Evolutionary conservation across 1,140 invertebrate genomes (phyloP).

Genomic region (Saccostrea echinata): DNA sequence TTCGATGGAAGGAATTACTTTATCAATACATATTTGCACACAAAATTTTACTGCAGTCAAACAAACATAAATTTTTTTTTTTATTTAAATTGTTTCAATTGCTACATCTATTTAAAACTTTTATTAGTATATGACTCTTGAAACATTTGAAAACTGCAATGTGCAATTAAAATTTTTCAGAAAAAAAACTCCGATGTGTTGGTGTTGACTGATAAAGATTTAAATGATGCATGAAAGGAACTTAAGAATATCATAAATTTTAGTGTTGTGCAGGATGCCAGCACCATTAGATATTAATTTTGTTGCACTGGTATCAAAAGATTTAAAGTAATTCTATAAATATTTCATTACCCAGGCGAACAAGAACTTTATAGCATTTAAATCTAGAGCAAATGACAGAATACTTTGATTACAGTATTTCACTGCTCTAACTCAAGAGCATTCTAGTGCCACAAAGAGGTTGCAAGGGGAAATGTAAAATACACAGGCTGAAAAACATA

Average conservation of each 20-base stretch:
- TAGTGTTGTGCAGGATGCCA: not conserved
- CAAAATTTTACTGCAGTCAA: not conserved
- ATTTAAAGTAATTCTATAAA: not conserved
- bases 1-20: not conserved
- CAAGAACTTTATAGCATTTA: no score
- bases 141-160: not conserved
- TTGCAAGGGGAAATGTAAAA: no score
- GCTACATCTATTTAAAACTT: conserved; percentile 1
- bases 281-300: not conserved
- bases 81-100: not conserved
- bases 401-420: no score
- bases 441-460: no score
- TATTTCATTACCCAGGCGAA: no score
- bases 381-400: not conserved
- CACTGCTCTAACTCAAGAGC: no score
- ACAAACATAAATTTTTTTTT: not conserved
- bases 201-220: not conserved
- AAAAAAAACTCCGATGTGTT: not conserved
- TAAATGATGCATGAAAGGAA: not conserved
- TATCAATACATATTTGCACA: not conserved
- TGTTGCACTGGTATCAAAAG: not conserved
- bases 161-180: not conserved
- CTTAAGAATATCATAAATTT: not conserved
- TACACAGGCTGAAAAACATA: no score
- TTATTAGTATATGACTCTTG: not conserved